A percentile compares a stretch with the other conserved stretches of the same genome.
Conservation (phyloP, 2,888 invertebrate species). For the Synergus umbraculus region DNA sequence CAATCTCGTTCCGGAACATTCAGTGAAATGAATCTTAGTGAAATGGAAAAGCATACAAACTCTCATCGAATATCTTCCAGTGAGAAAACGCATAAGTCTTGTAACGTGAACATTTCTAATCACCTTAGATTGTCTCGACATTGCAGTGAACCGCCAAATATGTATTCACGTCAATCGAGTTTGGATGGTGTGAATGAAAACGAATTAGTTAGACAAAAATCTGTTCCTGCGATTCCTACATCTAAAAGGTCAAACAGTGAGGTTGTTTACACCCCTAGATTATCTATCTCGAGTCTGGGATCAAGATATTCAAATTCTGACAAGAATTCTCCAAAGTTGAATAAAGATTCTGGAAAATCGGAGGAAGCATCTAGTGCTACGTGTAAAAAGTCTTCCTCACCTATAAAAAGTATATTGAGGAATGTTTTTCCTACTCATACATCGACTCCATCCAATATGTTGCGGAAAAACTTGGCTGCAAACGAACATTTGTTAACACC, state of each 20-base stretch:
- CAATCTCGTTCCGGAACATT: not conserved
- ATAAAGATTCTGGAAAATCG: constrained; percentile 20
- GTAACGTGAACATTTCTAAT: not conserved
- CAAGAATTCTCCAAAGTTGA: constrained; percentile 29
- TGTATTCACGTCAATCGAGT: constrained; percentile 58
- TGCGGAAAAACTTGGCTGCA: constrained; percentile 68
- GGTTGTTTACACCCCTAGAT: constrained; percentile 13
- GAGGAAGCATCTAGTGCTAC: not conserved
- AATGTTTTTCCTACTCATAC: constrained; percentile 70
- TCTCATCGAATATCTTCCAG: constrained; percentile 9
- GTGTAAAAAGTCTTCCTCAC: constrained; percentile 60
- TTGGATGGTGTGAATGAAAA: constrained; percentile 1
- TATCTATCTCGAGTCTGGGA: constrained; percentile 1
- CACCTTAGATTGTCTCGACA: constrained; percentile 61
- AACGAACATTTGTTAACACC: constrained; percentile 78
- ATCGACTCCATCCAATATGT: constrained; percentile 73
- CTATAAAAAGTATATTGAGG: constrained; percentile 64
- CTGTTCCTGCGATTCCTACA: constrained; percentile 60
- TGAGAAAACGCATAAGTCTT: not conserved
- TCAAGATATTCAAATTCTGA: constrained; percentile 49
- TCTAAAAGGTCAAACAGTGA: constrained; percentile 54
- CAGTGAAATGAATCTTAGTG: constrained; percentile 22
- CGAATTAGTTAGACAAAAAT: constrained; percentile 61
- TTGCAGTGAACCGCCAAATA: constrained; percentile 67
- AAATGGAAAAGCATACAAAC: constrained; percentile 22